These are phyloP conservation scores for Coptotermes formosanus DNA, from an alignment of 1,140 invertebrate species.

Conservation along the genomic window DNA sequence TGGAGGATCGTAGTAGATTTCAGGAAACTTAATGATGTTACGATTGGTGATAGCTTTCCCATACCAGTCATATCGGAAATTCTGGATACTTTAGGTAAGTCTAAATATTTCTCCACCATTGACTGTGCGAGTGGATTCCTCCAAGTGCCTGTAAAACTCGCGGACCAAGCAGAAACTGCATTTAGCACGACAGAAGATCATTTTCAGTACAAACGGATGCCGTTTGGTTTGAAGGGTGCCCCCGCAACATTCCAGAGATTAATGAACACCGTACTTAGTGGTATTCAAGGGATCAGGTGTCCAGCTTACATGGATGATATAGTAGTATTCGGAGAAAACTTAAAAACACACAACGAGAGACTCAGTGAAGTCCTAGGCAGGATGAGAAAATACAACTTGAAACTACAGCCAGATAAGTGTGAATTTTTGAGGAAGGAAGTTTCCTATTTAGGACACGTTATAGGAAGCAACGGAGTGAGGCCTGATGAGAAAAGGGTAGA, in stretches of 20 bases:
- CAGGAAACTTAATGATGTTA: slow-evolving; percentile 43
- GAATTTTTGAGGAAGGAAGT: slow-evolving; percentile 50
- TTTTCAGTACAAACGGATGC: slow-evolving; percentile 45
- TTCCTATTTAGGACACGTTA: slow-evolving; percentile 48
- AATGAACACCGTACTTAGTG: slow-evolving; percentile 44
- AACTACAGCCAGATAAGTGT: slow-evolving; percentile 51
- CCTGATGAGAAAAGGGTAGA: slow-evolving; percentile 48
- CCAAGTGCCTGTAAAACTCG: slow-evolving; percentile 48
- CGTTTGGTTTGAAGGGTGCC: slow-evolving; percentile 42
- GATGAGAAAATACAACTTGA: slow-evolving; percentile 45
- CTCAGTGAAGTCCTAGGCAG: slow-evolving; percentile 44
- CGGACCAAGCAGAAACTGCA: slow-evolving; percentile 49
- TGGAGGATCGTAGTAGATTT: slow-evolving; percentile 47
- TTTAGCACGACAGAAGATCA: slow-evolving; percentile 45
- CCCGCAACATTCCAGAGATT: slow-evolving; percentile 40
- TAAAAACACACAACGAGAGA: slow-evolving; percentile 43
- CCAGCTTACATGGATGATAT: slow-evolving; percentile 50
- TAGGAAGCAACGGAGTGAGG: slow-evolving; percentile 45
- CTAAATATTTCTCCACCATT: slow-evolving; percentile 46
- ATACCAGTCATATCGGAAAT: slow-evolving; percentile 51
- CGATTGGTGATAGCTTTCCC: slow-evolving; percentile 49
- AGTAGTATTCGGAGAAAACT: slow-evolving; percentile 43
- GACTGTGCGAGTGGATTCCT: slow-evolving; percentile 52
- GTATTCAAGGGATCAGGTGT: slow-evolving; percentile 40
- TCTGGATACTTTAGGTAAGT: slow-evolving; percentile 47